Evolutionary conservation across 2,113 vertebrate species (phyloP).

Genomic region (Miniopterus natalensis): DNA sequence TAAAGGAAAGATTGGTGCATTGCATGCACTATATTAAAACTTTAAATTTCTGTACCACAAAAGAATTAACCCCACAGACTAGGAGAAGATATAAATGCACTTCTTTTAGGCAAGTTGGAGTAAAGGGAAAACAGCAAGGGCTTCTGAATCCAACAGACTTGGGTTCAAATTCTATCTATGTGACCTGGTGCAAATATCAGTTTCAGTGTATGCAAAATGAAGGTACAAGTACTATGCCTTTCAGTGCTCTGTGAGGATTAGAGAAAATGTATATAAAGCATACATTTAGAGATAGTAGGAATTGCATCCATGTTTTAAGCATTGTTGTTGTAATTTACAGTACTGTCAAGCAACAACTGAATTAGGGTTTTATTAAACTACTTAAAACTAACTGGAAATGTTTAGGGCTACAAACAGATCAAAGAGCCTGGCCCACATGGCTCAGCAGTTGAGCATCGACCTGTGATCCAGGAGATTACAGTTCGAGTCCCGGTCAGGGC

Average conservation of each 20-base stretch:
- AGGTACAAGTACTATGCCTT: background rate
- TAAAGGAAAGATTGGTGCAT: background rate
- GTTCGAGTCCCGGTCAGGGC: no score
- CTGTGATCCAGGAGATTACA: no score
- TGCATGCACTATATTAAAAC: background rate
- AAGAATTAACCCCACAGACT: background rate
- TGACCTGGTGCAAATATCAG: background rate
- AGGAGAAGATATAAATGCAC: background rate
- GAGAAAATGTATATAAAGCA: slow-evolving; percentile 8
- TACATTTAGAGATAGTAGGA: background rate
- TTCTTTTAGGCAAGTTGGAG: background rate
- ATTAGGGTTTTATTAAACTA: slow-evolving; percentile 6
- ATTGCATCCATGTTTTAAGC: background rate
- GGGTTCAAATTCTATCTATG: background rate
- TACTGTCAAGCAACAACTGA: background rate
- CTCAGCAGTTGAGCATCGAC: no score
- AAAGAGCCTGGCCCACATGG: background rate
- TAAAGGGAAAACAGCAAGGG: background rate
- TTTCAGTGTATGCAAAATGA: background rate
- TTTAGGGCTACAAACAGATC: background rate
- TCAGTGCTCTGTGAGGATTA: background rate
- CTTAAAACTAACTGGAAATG: slow-evolving; percentile 17
- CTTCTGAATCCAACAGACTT: background rate
- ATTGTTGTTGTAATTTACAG: slow-evolving; percentile 2
- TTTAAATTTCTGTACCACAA: background rate